Conservation (phyloP, 2,888 invertebrate genomes). For the Xanthorhoe spadicearia region DNA sequence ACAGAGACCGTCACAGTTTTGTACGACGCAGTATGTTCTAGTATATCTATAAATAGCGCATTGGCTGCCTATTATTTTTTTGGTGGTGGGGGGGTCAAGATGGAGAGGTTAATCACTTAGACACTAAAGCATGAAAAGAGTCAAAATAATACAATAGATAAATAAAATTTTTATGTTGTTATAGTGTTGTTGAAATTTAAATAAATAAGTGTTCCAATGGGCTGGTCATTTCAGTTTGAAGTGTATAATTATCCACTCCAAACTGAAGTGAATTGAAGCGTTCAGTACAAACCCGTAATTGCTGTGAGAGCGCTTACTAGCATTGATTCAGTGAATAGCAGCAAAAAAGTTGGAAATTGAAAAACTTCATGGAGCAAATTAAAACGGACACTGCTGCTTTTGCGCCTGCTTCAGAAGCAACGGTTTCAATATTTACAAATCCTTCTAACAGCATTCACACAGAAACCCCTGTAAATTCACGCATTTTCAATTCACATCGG, state of each 20-base stretch:
- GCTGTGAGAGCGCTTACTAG: not conserved
- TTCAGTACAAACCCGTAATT: not conserved
- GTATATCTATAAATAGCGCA: too few species aligned
- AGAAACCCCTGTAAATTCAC: not conserved
- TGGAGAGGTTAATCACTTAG: too few species aligned
- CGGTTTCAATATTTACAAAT: not conserved
- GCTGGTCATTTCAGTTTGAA: not conserved
- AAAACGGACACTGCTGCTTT: not conserved
- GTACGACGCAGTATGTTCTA: too few species aligned
- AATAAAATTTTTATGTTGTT: too few species aligned
- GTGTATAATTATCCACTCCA: not conserved
- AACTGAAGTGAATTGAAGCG: not conserved
- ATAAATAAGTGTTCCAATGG: too few species aligned
- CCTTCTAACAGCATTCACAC: not conserved
- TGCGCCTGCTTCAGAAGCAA: not conserved
- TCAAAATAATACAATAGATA: too few species aligned
- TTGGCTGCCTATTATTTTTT: too few species aligned
- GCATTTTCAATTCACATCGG: not conserved
- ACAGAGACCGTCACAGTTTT: too few species aligned
- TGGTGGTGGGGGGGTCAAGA: too few species aligned
- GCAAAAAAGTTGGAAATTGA: slow-evolving; percentile 5
- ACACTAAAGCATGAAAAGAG: too few species aligned
- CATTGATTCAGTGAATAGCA: not conserved
- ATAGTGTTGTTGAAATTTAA: too few species aligned
- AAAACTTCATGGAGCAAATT: slow-evolving; percentile 7